phyloP scores from a whole-genome alignment of 2,113 vertebrate species.

The Nansenia antarctica region DNA sequence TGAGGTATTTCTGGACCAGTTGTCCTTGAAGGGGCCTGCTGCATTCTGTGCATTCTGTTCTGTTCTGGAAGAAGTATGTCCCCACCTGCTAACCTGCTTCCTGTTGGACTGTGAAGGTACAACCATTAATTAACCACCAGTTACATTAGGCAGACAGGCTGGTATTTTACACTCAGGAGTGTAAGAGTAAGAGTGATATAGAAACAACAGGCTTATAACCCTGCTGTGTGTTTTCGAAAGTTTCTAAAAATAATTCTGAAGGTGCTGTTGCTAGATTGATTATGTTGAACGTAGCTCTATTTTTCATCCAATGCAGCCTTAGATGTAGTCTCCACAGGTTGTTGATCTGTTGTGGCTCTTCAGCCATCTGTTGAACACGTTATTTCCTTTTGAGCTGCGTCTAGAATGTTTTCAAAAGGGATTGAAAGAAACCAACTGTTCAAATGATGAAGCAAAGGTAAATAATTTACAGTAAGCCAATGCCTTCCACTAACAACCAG shows the following conservation, averaged over 20 bases:
- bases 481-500: constrained; percentile 59
- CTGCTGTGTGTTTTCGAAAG: not conserved
- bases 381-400: constrained; percentile 1
- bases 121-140: constrained; percentile 7
- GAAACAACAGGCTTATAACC: not conserved
- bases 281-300: no score
- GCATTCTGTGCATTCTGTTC: constrained; percentile 86
- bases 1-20: constrained; percentile 82
- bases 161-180: not conserved
- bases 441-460: no score
- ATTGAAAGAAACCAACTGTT: not conserved
- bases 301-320: no score
- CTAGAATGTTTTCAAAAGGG: constrained; percentile 20
- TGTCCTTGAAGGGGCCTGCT: constrained; percentile 81
- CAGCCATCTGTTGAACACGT: not conserved
- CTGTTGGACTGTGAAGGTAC: constrained; percentile 89
- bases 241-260: no score
- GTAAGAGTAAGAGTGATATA: not conserved
- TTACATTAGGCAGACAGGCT: constrained; percentile 6
- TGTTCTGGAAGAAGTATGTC: constrained; percentile 86
- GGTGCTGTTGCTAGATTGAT: no score
- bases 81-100: constrained; percentile 86
- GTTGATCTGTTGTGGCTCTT: not conserved
- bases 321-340: not conserved
- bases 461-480: constrained; percentile 54